phyloP scores from a whole-genome alignment of 2,888 invertebrate genomes.

The Holacanthella duospinosa region DNA sequence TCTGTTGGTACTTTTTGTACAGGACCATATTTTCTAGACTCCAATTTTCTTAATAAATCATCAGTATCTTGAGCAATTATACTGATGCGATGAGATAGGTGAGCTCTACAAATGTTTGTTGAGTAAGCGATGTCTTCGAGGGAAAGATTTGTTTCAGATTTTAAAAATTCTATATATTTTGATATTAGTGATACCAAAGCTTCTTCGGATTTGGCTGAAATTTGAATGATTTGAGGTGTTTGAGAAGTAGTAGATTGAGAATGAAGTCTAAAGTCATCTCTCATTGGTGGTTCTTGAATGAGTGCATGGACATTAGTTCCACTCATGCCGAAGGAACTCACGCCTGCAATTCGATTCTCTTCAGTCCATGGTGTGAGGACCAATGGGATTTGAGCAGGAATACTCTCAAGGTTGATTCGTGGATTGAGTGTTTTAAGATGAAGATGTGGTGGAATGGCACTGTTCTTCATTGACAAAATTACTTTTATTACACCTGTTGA shows the following conservation, averaged over 20 bases:
- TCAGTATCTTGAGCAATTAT: too few species aligned
- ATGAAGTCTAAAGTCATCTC: too few species aligned
- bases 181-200: constrained; percentile 8
- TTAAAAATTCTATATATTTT: background rate
- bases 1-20: too few species aligned
- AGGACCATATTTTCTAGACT: too few species aligned
- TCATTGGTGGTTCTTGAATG: constrained; percentile 20
- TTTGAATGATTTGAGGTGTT: constrained; percentile 7
- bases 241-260: too few species aligned
- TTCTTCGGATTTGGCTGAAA: constrained; percentile 16
- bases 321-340: constrained; percentile 9
- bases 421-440: constrained; percentile 3
- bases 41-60: too few species aligned
- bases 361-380: background rate
- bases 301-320: constrained; percentile 12
- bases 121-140: too few species aligned
- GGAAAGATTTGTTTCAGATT: too few species aligned
- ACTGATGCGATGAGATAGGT: too few species aligned
- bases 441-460: background rate
- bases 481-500: constrained; percentile 11
- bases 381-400: constrained; percentile 2
- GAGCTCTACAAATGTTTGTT: too few species aligned
- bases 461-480: constrained; percentile 1
- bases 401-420: background rate
- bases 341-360: background rate